A percentile compares a stretch with the other conserved stretches of the same genome.
These are phyloP conservation scores for Erannis defoliaria DNA, from an alignment of 2,888 invertebrate genomes.

Conservation along the genomic window DNA sequence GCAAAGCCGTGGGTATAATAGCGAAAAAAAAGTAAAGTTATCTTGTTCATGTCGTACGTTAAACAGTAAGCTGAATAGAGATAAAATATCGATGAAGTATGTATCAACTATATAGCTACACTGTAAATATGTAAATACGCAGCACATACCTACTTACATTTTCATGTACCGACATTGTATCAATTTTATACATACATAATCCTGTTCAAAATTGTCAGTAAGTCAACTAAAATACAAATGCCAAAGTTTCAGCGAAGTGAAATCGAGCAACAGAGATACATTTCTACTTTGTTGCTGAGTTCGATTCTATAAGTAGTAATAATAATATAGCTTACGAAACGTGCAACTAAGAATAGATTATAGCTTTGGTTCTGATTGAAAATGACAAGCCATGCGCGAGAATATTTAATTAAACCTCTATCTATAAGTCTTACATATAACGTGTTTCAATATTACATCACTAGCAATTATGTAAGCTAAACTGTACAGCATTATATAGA, in stretches of 20 bases:
- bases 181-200: no score
- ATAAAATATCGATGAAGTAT: no score
- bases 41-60: no score
- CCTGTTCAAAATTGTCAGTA: no score
- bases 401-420: neutral
- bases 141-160: no score
- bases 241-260: neutral
- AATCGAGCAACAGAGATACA: neutral
- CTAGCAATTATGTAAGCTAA: neutral
- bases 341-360: conserved; percentile 3
- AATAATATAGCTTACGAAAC: conserved; percentile 5
- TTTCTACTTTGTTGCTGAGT: conserved; percentile 5
- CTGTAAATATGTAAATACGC: no score
- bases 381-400: neutral
- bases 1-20: no score
- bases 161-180: no score
- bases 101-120: no score
- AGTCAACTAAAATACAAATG: neutral
- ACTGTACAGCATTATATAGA: neutral
- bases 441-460: neutral
- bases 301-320: no score
- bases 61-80: no score
- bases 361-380: neutral
- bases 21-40: no score
- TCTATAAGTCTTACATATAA: neutral